Base-by-base conservation (phyloP, 2,797 vertebrate genomes). In the Pangasius macronema region DNA sequence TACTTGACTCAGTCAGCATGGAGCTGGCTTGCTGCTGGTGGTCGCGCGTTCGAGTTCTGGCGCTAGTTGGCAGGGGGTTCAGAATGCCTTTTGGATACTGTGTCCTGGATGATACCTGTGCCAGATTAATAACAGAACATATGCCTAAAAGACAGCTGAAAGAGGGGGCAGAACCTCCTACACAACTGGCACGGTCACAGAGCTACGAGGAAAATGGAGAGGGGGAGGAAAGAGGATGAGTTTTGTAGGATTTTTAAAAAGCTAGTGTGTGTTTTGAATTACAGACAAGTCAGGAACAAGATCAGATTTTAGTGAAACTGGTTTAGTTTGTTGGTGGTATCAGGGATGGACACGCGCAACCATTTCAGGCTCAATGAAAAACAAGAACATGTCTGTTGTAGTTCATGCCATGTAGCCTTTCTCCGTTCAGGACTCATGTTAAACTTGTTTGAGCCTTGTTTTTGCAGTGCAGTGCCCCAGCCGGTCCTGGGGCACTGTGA, bases 41-140 rank as follows among this genome's bases (percentile, higher is more conserved):
- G 75, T 67, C 14, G 11, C 51, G 55, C 39, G 82, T 63, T 57
- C 9, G 53, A 30, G 75, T 63, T 49, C 79, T 84, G 36, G 51
- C 27, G 39, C 76, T 84, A 77, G 59, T 79, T 88, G 87, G 83
- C 86, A 86, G 65, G 27, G 18, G 80, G 53, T 67, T 73, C 24
- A 30, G 86, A 65, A 83, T 70, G 82, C 61, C 80, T 72, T 86
- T 68, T 14, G 81, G 87, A 63, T 65, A 11, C 68, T 57, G 82
- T 82, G 76, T 87, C 42, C 36, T 65, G 30, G 84, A 77, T 73
- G 22, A 76, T 67, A 24, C 20, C 9, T 22, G 68, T 83, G 79
- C 86, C 85, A 90, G 53, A 68, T 83, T 85, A 83, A 85, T 83
- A 85, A 22, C 53, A 77, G 73, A 86, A 51, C 89, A 90, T 85